Percentiles rank a stretch among this genome's conserved stretches.
These are phyloP conservation scores for Drosophila meridionalis DNA, from an alignment of 2,888 invertebrate genomes.

Conservation along the genomic window DNA sequence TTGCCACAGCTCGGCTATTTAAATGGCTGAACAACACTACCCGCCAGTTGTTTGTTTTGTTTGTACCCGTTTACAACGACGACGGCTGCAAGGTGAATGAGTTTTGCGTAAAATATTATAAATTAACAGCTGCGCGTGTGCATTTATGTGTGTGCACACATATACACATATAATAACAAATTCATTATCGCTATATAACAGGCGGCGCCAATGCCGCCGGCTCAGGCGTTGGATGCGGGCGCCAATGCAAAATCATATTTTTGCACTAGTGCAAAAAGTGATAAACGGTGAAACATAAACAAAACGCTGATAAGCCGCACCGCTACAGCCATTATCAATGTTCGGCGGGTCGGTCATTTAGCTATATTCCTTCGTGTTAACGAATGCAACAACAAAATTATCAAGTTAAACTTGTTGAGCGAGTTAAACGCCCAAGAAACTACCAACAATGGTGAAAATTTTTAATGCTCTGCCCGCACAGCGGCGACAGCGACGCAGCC, in stretches of 20 bases:
- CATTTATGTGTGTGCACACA: conserved; percentile 6
- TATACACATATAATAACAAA: conserved; percentile 13
- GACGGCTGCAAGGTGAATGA: conserved; percentile 68
- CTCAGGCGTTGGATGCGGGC: conserved; percentile 15
- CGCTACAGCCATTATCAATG: conserved; percentile 59
- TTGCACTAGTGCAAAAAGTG: conserved; percentile 57
- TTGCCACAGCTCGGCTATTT: conserved; percentile 18
- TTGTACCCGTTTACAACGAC: conserved; percentile 61
- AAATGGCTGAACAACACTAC: conserved; percentile 40
- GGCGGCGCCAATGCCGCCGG: conserved; percentile 33
- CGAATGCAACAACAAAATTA: conserved; percentile 64
- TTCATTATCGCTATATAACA: conserved; percentile 48
- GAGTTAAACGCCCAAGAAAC: conserved; percentile 66
- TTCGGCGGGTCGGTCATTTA: conserved; percentile 48
- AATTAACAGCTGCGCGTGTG: conserved; percentile 54
- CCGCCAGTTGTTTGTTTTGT: conserved; percentile 73
- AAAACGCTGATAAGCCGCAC: conserved; percentile 67
- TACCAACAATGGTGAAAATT: conserved; percentile 73
- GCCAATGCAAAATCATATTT: conserved; percentile 43
- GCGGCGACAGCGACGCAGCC: conserved; percentile 68
- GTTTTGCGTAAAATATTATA: conserved; percentile 38
- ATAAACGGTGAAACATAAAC: conserved; percentile 74
- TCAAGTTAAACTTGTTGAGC: conserved; percentile 75
- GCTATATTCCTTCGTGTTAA: conserved; percentile 39
- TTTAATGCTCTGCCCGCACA: conserved; percentile 57